Evolutionary conservation across 2,888 invertebrate species (phyloP).

Genomic region (Taenaris catops): DNA sequence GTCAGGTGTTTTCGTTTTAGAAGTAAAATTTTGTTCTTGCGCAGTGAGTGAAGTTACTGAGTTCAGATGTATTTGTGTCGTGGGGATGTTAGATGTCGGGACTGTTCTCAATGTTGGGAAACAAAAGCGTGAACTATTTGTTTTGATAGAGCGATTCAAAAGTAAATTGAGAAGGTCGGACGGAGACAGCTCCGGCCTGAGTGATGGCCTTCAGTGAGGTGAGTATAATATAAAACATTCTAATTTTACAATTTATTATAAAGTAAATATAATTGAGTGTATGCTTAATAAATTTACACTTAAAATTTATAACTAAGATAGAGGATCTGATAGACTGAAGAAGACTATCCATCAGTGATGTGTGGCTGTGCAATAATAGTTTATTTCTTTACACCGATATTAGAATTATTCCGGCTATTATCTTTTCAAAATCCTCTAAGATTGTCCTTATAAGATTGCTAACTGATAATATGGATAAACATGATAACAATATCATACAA

Average conservation of each 20-base stretch:
- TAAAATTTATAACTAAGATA: constrained; percentile 4
- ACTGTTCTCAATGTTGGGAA: constrained; percentile 77
- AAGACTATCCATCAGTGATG: constrained; percentile 19
- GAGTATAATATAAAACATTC: constrained; percentile 44
- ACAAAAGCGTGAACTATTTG: constrained; percentile 77
- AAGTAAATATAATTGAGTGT: not conserved
- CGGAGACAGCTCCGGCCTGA: constrained; percentile 79
- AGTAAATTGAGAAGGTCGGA: constrained; percentile 72
- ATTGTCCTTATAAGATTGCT: constrained; percentile 24
- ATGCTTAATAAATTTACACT: not conserved
- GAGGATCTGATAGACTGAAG: constrained; percentile 14
- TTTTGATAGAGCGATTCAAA: constrained; percentile 71
- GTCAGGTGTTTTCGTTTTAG: constrained; percentile 80
- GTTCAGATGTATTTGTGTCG: constrained; percentile 76
- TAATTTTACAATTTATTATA: constrained; percentile 9
- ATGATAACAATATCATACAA: constrained; percentile 15
- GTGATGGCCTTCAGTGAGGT: constrained; percentile 90
- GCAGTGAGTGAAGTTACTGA: constrained; percentile 74
- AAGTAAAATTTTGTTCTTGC: constrained; percentile 76
- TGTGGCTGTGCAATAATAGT: constrained; percentile 17
- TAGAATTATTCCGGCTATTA: constrained; percentile 9
- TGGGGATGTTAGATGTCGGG: constrained; percentile 75
- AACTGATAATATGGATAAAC: constrained; percentile 23
- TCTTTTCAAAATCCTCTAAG: constrained; percentile 22
- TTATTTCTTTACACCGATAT: constrained; percentile 14